Evolutionary conservation across 2,797 vertebrate genomes (phyloP), one percentile per base, ranked within the genome.

Genomic region (Okamejei kenojei): DNA sequence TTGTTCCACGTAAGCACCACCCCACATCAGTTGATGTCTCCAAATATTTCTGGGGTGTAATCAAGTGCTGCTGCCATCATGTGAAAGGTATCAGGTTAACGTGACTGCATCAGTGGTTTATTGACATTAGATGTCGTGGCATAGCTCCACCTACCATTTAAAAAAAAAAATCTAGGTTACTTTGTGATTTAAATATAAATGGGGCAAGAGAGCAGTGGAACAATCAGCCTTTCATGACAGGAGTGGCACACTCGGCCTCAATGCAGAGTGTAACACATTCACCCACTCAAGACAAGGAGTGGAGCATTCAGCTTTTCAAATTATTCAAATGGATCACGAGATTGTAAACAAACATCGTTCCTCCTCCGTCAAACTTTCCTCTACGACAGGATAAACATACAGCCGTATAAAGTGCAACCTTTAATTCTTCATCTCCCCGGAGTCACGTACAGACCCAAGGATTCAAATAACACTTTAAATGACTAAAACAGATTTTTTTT

Each of bases 401-500:
- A 88, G 26, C n/a, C n/a, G n/a, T 68, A 68, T 76, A 92, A 92
- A 74, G 11, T 92, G 90, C 71, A 74, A 92, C 71, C 6, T 73
- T 29, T 73, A 91, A 29, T 74, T 91, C 21, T 90, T 63, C 35
- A 73, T 11, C 26, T 54, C 38, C 74, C 90, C 2, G 23, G 13
- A 74, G 26, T 91, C 6, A 91, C 73, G 54, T 91, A 91, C 68
- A 92, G 68, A 23, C 29, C 38, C 68, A 54, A 92, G 74, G 71
- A 74, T 92, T 92, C 15, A 92, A 92, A 74, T 54, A 92, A 80
- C 74, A 92, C 61, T 32, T 19, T 88, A 35, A 65, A 88, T n/a
- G n/a, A 35, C 61, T 88, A 68, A 35, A 88, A 92, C 35, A 92
- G 90, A 92, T 11, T 54, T 82, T 82, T 35, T 10, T 21, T 8